These are phyloP conservation scores for Tautogolabrus adspersus DNA, from an alignment of 2,113 vertebrate genomes.

Conservation along the genomic window DNA sequence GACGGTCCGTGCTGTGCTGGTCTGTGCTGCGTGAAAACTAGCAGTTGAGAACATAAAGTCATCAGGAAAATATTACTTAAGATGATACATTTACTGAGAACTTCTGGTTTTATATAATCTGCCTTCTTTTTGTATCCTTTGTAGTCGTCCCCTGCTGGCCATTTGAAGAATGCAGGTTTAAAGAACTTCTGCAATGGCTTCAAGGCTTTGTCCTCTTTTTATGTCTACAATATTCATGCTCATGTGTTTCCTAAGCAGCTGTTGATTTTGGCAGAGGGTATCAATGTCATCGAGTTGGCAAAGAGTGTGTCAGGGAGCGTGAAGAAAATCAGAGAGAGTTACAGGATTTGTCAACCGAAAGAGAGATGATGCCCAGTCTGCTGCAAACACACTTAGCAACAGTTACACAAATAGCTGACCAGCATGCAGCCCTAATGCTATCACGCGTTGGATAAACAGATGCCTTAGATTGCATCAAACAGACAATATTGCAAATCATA, in stretches of 20 bases:
- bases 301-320: slow-evolving; percentile 1
- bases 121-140: too few species aligned
- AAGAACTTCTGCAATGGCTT: too few species aligned
- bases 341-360: not conserved
- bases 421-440: not conserved
- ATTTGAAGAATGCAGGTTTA: too few species aligned
- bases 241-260: slow-evolving; percentile 17
- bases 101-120: too few species aligned
- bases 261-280: slow-evolving; percentile 37
- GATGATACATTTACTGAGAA: too few species aligned
- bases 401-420: not conserved
- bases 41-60: too few species aligned
- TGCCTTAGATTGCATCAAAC: not conserved
- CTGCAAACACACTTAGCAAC: not conserved
- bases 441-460: not conserved
- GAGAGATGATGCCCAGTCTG: not conserved
- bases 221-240: not conserved
- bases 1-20: too few species aligned
- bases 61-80: too few species aligned
- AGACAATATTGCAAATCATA: slow-evolving; percentile 6
- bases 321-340: not conserved
- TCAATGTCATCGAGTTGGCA: not conserved
- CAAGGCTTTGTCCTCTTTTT: too few species aligned
- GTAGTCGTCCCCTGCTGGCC: too few species aligned
- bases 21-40: too few species aligned